Evolutionary conservation across 2,113 vertebrate genomes (phyloP).

Genomic region (Gallinago paraguaiae): DNA sequence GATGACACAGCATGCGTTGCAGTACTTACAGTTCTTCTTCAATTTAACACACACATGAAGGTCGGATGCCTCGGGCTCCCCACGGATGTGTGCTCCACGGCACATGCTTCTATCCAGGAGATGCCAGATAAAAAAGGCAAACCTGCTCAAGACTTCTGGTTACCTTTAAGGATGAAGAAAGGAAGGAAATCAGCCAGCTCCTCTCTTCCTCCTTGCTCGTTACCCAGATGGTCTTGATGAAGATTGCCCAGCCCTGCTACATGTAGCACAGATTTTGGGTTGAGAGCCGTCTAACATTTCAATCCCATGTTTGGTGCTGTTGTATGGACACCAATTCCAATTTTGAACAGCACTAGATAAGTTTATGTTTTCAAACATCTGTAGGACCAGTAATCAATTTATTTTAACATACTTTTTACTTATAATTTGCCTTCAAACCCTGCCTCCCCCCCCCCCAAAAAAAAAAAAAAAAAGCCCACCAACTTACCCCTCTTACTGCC

Average conservation of each 20-base stretch:
- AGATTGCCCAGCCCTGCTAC: background rate
- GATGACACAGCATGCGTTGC: background rate
- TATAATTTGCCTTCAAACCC: background rate
- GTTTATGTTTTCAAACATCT: background rate
- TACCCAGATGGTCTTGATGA: background rate
- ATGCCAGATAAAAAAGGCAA: background rate
- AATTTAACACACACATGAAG: conserved; percentile 14
- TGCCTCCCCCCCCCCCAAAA: too few species aligned
- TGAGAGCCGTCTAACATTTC: background rate
- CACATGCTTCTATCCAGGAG: background rate
- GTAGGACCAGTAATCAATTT: background rate
- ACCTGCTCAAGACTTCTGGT: background rate
- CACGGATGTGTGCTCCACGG: background rate
- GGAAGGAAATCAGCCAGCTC: background rate
- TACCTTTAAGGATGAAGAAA: background rate
- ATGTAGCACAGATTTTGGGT: background rate
- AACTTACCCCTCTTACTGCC: background rate
- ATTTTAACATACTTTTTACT: background rate
- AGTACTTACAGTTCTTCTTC: background rate
- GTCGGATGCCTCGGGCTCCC: background rate
- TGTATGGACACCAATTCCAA: background rate
- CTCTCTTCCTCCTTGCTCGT: background rate
- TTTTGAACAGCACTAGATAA: background rate
- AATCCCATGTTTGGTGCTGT: background rate
- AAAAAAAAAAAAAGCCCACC: background rate